Evolutionary conservation across 2,888 invertebrate genomes (phyloP).

Genomic region (Callimorpha dominula): DNA sequence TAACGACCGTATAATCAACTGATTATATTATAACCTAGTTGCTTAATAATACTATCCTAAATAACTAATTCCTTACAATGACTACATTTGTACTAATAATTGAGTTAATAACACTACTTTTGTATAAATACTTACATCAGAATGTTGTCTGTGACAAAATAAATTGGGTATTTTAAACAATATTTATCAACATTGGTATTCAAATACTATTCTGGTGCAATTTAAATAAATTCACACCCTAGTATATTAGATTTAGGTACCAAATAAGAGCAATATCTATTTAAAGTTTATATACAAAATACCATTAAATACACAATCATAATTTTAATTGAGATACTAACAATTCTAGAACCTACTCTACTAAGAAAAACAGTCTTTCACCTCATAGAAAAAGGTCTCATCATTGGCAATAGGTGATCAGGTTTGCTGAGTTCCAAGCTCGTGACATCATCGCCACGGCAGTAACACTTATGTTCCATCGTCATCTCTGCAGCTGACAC

Average conservation of each 20-base stretch:
- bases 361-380: slow-evolving; percentile 36
- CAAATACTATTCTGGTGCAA: no score
- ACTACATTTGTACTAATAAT: not conserved
- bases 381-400: slow-evolving; percentile 85
- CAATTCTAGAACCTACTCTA: not conserved
- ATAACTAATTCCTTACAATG: no score
- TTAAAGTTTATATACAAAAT: not conserved
- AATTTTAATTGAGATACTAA: no score
- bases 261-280: no score
- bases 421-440: slow-evolving; percentile 73
- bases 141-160: not conserved
- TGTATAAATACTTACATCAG: not conserved
- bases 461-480: slow-evolving; percentile 78
- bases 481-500: slow-evolving; percentile 68
- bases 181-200: no score
- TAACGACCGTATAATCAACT: not conserved
- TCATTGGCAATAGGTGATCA: slow-evolving; percentile 81
- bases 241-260: no score
- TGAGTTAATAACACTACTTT: not conserved
- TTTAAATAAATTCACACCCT: no score
- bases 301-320: not conserved
- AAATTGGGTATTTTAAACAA: no score
- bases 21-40: not conserved
- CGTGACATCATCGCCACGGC: slow-evolving; percentile 75
- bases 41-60: not conserved